Evolutionary conservation across 2,113 vertebrate species (phyloP).

Genomic region (Apeltes quadracus): DNA sequence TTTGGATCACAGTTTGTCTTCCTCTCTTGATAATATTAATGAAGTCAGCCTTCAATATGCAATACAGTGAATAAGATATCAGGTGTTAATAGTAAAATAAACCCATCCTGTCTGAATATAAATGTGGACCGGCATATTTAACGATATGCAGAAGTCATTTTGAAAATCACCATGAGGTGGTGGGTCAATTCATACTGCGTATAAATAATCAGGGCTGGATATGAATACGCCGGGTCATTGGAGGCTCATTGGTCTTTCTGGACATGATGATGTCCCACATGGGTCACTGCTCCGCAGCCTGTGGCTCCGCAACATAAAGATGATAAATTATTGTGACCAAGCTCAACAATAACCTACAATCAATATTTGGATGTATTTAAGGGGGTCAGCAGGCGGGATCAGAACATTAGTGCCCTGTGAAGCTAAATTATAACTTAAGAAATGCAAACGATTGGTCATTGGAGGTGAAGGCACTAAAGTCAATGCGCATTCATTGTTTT

Average conservation of each 20-base stretch:
- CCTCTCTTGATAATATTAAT: slow-evolving; percentile 77
- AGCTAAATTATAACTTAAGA: slow-evolving; percentile 43
- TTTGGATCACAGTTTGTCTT: slow-evolving; percentile 64
- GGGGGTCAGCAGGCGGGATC: slow-evolving; percentile 47
- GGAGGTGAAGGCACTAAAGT: slow-evolving; percentile 1
- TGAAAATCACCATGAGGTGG: slow-evolving; percentile 47
- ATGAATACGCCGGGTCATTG: slow-evolving; percentile 44
- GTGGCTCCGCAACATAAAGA: slow-evolving; percentile 48
- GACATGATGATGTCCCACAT: slow-evolving; percentile 30
- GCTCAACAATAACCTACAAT: too few relatives aligned
- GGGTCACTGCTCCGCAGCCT: slow-evolving; percentile 54
- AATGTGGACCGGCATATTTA: slow-evolving; percentile 64
- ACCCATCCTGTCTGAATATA: slow-evolving; percentile 51
- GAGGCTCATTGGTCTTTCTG: slow-evolving; percentile 46
- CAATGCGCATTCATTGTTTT: not conserved
- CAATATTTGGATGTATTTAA: slow-evolving; percentile 62
- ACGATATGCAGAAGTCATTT: slow-evolving; percentile 50
- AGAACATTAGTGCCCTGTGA: slow-evolving; percentile 52
- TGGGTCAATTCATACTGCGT: slow-evolving; percentile 52
- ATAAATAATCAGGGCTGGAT: slow-evolving; percentile 58
- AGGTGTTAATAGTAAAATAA: slow-evolving; percentile 58
- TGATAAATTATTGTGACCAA: too few relatives aligned
- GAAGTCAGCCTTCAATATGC: slow-evolving; percentile 60
- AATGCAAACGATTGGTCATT: slow-evolving; percentile 20
- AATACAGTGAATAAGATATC: slow-evolving; percentile 60